These are phyloP conservation scores for Leptoteleia sp. DNA, from an alignment of 1,140 invertebrate species.

Conservation along the genomic window DNA sequence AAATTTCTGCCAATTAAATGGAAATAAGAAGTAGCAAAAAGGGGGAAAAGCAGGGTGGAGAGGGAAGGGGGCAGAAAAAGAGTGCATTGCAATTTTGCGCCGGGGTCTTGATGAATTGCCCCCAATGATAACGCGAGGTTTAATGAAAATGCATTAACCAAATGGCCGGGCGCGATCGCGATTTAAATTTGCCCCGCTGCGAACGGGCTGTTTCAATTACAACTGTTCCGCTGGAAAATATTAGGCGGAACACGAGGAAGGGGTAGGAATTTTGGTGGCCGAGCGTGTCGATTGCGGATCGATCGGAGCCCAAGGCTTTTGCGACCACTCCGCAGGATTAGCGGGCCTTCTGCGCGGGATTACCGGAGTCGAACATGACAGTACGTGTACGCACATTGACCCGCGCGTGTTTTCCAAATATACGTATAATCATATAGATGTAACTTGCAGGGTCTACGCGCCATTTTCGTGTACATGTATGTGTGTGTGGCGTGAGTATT, in stretches of 20 bases:
- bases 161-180: constrained; percentile 39
- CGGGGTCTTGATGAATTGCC: too few relatives aligned
- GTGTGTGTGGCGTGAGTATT: too few relatives aligned
- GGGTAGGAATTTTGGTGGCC: constrained; percentile 24
- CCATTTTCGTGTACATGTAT: too few relatives aligned
- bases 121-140: constrained; percentile 40
- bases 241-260: constrained; percentile 11
- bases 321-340: constrained; percentile 53
- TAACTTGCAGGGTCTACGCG: too few relatives aligned
- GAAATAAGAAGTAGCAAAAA: too few relatives aligned
- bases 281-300: constrained; percentile 42
- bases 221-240: constrained; percentile 37
- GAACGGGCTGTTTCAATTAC: constrained; percentile 40
- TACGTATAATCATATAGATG: too few relatives aligned
- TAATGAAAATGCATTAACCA: constrained; percentile 54
- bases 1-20: too few relatives aligned
- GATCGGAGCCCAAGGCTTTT: constrained; percentile 33
- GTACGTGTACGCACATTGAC: constrained; percentile 39
- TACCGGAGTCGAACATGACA: constrained; percentile 47
- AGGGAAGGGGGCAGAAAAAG: too few relatives aligned
- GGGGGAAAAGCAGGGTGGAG: too few relatives aligned
- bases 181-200: constrained; percentile 38
- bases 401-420: constrained; percentile 39
- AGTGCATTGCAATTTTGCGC: too few relatives aligned
- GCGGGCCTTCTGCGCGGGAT: constrained; percentile 49